These are phyloP conservation scores for Beroe forskalii DNA, from an alignment of 37 sponge, comb jelly and placozoan species.

Conservation along the genomic window DNA sequence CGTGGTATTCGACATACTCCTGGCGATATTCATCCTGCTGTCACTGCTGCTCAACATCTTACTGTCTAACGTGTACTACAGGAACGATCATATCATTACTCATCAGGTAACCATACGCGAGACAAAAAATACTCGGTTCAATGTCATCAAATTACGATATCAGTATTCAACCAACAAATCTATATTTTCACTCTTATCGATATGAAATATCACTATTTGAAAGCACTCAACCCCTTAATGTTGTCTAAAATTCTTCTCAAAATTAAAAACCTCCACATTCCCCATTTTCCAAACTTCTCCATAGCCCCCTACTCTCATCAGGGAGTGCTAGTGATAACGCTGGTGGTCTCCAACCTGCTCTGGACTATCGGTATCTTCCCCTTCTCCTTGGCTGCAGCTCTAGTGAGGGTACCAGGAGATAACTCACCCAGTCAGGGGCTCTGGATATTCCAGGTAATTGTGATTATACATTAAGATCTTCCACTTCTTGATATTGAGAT, in stretches of 20 bases:
- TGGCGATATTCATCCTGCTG: constrained; percentile 6
- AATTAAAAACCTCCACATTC: too few species aligned
- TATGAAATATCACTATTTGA: too few species aligned
- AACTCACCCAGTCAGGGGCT: constrained; percentile 52
- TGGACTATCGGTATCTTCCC: constrained; percentile 65
- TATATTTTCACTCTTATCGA: too few species aligned
- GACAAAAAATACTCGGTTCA: too few species aligned
- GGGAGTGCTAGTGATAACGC: constrained; percentile 23
- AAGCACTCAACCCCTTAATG: too few species aligned
- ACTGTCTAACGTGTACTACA: constrained; percentile 47
- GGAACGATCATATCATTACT: constrained; percentile 45
- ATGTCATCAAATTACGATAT: too few species aligned
- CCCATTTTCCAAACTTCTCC: too few species aligned
- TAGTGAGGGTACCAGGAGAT: constrained; percentile 29
- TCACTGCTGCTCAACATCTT: constrained; percentile 44
- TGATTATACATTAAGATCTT: too few species aligned
- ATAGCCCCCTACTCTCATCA: too few species aligned
- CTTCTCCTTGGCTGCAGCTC: constrained; percentile 28
- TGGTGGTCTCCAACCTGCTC: constrained; percentile 21
- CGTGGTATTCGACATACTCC: constrained; percentile 35
- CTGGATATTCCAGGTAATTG: constrained; percentile 65
- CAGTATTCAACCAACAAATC: too few species aligned
- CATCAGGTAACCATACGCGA: constrained; percentile 10
- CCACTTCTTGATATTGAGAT: too few species aligned
- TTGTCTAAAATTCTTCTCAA: too few species aligned